These are phyloP conservation scores for Myotis brandtii DNA, from an alignment of 2,113 vertebrate genomes.

Conservation along the genomic window DNA sequence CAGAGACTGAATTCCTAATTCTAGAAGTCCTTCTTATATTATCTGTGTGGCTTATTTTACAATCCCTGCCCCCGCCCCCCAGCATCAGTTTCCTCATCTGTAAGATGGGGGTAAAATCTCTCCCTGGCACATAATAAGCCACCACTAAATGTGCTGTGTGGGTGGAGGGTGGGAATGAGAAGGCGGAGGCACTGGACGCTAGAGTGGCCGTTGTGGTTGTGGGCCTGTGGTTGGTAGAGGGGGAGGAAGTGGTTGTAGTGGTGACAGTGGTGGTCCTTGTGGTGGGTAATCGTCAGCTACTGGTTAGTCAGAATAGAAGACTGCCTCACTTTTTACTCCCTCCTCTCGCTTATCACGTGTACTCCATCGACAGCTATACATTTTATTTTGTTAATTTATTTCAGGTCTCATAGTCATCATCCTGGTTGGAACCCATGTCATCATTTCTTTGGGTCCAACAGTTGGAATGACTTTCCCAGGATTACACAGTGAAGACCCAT, in stretches of 20 bases:
- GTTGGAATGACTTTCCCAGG: neutral
- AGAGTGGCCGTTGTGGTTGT: neutral
- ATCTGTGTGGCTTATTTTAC: neutral
- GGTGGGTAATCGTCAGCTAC: neutral
- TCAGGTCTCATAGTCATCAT: neutral
- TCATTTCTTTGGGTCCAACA: neutral
- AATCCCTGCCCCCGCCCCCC: neutral
- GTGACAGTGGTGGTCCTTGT: neutral
- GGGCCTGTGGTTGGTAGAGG: neutral
- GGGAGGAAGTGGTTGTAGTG: neutral
- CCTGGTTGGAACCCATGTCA: neutral
- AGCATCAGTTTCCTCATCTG: neutral
- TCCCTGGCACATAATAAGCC: neutral
- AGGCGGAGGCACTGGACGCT: accelerated
- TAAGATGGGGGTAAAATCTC: neutral
- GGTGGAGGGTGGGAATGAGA: neutral
- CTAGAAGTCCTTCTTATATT: neutral
- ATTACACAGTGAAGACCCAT: neutral
- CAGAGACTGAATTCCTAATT: neutral
- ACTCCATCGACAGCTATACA: neutral
- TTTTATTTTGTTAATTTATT: slow-evolving; percentile 11
- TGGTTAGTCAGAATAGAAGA: neutral
- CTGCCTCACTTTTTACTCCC: neutral
- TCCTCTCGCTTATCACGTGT: neutral
- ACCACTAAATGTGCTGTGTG: neutral